Evolutionary conservation across 1,140 invertebrate species (phyloP), one percentile per base, ranked within the genome.

Genomic region (Drosophila sproati): DNA sequence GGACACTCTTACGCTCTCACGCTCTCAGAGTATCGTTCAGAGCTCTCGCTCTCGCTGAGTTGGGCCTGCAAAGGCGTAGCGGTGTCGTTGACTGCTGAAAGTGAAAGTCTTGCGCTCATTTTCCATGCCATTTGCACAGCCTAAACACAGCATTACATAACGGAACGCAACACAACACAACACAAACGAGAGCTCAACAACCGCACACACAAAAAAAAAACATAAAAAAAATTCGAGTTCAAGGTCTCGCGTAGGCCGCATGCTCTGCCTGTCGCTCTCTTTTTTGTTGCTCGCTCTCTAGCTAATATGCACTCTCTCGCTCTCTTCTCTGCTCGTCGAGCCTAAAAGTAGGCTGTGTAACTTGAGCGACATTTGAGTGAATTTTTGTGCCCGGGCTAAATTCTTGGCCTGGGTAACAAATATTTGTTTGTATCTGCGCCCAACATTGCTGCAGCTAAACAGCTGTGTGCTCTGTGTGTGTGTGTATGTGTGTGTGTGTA

Each of bases 221-320:
- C 8, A 43, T 39, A 57, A 48, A 51, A 56, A 73, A 48, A 68
- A 48, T 87, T 91, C 79, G 86, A 91, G 89, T 91, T 91, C 89
- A 91, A 91, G 89, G 89, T 90, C 86, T 73, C 71, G 76, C 80
- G 61, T 83, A 91, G 77, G 82, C 82, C 89, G 89, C 89, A 91
- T 91, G 89, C 89, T 90, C 89, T 51, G 60, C 72, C 35, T 50
- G 50, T 43, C 41, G 31, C n/a, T 37, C 32, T 60, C 34, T 31
- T 28, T 3, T 20, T 20, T 20, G 20, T 20, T 20, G 20, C 20
- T 20, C 32, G 39, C 6, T 37, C 45, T 31, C 5, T 37, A 35
- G 8, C 41, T 56, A 39, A 50, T 37, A 52, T 35, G 6, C 31
- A 34, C 47, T 52, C 60, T 39, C 54, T 39, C 20, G 4, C 39